Base-by-base conservation (phyloP, 2,888 invertebrate species). In the Phalangium opilio region DNA sequence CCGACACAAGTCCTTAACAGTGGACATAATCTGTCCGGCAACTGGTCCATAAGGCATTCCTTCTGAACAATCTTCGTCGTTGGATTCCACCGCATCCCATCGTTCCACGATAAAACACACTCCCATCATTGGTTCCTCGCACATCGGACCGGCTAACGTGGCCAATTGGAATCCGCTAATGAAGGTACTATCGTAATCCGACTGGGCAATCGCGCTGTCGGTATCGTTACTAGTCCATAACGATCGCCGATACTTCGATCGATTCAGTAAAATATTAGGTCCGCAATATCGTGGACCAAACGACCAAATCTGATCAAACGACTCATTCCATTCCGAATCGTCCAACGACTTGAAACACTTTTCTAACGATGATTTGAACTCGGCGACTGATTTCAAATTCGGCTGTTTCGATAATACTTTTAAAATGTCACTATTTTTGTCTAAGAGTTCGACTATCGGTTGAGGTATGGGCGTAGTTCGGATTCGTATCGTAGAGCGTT, bases 61-160 rank as follows among this genome's bases (percentile, higher is more conserved):
- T 27, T 35, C 21, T 10, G 38, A 36, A 36, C 5, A 5, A 10
- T 36, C 38, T 36, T 36, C 15, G 10, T 14, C 38, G 14, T 10
- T 12, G 14, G 15, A 15, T 10, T 17, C 17, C 7, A 2, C 2
- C 17, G 17, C 8, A 1, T 36, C 38, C 83, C 90, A 95, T 56
- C 84, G 81, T 59, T 86, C 83, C 2, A 96, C 75, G 45, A 84
- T 72, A 68, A 95, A 91, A 15, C 82, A 85, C 1, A 95, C 89
- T 1, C 95, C 95, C 71, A 82, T 83, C 80, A 98, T 80, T 2
- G 93, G 91, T 63, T 98, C 98, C 60, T 93, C 91, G 67, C 96
- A 98, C 40, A 98, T 66, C 0, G 96, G 96, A 0, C 98, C 98
- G 38, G 86, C 78, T 45, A 82, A 67, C 20, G 87, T 77, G 5